A percentile compares a stretch with the other conserved stretches of the same genome.
Conservation (phyloP, 2,888 invertebrate species). For the Brachynemurus nebulosus region DNA sequence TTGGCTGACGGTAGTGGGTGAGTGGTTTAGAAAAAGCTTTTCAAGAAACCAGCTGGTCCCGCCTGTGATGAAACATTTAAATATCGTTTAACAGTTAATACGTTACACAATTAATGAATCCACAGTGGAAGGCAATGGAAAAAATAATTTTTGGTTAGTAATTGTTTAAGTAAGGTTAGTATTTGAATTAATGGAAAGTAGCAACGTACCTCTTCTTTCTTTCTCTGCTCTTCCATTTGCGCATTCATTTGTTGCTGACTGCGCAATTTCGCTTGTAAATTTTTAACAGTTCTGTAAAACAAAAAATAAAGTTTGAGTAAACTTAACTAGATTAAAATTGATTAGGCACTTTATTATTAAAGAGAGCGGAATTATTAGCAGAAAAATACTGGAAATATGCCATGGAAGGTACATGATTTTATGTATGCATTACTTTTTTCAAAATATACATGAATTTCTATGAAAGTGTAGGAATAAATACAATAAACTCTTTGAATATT, state of each 20-base stretch:
- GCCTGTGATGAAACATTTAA: constrained; percentile 39
- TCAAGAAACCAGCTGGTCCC: constrained; percentile 87
- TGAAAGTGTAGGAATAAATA: too few relatives aligned
- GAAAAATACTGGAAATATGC: too few relatives aligned
- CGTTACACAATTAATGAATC: constrained; percentile 11
- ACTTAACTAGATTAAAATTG: too few relatives aligned
- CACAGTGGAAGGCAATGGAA: constrained; percentile 9
- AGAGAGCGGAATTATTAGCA: too few relatives aligned
- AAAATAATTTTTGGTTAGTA: constrained; percentile 7
- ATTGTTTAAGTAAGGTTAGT: constrained; percentile 8
- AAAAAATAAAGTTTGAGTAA: too few relatives aligned
- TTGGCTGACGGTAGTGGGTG: constrained; percentile 13
- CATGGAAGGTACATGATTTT: too few relatives aligned
- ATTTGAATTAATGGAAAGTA: constrained; percentile 1
- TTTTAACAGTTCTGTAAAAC: constrained; percentile 74
- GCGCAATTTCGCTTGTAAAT: constrained; percentile 80
- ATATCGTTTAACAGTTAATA: constrained; percentile 10
- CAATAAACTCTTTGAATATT: too few relatives aligned
- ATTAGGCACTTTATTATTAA: too few relatives aligned
- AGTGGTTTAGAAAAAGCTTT: constrained; percentile 92
- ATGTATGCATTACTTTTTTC: too few relatives aligned
- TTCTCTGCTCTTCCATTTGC: constrained; percentile 43
- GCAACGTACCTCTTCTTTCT: constrained; percentile 46
- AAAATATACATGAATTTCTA: too few relatives aligned
- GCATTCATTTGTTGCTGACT: constrained; percentile 67